These are phyloP conservation scores for Rhyacichthys aspro DNA, from an alignment of 2,797 vertebrate species.

Conservation along the genomic window DNA sequence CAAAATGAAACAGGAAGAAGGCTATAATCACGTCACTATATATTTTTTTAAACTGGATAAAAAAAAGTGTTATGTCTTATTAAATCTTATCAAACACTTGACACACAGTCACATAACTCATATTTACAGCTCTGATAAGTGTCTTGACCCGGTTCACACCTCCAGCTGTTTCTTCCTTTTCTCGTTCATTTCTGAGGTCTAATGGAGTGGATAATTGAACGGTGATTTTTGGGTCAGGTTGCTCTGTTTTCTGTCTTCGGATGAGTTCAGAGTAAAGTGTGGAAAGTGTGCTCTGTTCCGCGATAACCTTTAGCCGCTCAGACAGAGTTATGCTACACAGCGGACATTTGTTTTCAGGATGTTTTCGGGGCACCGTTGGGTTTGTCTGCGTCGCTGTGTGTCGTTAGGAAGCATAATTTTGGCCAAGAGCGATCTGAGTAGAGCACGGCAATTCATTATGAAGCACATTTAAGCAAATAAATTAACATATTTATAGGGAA, in stretches of 20 bases:
- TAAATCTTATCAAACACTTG: no score
- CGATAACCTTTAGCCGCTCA: constrained; percentile 16
- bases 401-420: constrained; percentile 12
- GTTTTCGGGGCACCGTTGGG: constrained; percentile 41
- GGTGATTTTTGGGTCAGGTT: constrained; percentile 41
- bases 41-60: no score
- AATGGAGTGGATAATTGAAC: constrained; percentile 66
- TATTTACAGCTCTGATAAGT: no score
- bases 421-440: constrained; percentile 6
- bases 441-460: constrained; percentile 21
- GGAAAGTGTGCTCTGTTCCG: no score
- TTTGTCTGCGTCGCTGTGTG: background rate
- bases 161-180: constrained; percentile 49
- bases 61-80: no score
- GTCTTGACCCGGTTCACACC: constrained; percentile 16
- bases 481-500: constrained; percentile 29
- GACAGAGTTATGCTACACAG: background rate
- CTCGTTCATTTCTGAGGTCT: constrained; percentile 44
- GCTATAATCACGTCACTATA: no score
- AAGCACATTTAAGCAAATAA: constrained; percentile 15
- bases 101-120: no score
- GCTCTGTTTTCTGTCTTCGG: constrained; percentile 22
- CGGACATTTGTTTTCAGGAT: constrained; percentile 44
- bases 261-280: no score
- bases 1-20: no score